Evolutionary conservation across 2,797 vertebrate genomes (phyloP), one percentile per base, ranked within the genome.

Genomic region (Amphiprion clarkii): DNA sequence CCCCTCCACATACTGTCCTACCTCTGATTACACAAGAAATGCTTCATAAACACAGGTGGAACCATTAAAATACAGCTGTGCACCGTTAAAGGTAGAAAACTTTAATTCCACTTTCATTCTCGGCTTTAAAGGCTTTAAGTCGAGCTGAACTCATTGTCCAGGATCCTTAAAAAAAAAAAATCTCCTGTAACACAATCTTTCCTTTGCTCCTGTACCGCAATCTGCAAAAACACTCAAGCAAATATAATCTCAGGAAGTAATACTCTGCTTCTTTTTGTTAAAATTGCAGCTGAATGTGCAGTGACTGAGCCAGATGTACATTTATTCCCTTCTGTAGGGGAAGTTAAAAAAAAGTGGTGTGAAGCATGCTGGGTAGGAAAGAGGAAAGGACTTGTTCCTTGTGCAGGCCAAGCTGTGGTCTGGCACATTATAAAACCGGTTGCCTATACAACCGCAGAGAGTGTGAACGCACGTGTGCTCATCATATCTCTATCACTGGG

Each of bases 401-500:
- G 61, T 71, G 17, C 46, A 74, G 62, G 55, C 7, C 10, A 55
- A 23, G 64, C 49, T 84, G 63, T 36, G 58, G 79, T 78, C 73
- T 76, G 42, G 87, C 60, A 72, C 49, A 40, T 27, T 71, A 9
- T 74, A 33, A 39, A 87, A 74, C 1, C 36, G 17, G 36, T 64
- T 67, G 58, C 49, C 60, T 29, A 44, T 65, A 54, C 60, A 76
- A 65, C 40, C 54, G 53, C 14, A 44, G 51, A 12, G 23, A 40
- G 58, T 60, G 69, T 64, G 71, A 19, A 23, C 9, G 60, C 54
- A 21, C 58, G 74, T 25, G 19, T 9, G 3, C 56, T 62, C 53
- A 81, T 85, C 64, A 83, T 81, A 82, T 84, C 72, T 82, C 53
- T 68, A 42, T 86, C 66, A 86, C 62, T 5, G 23, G 78, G 77